Percentiles rank a stretch among this genome's conserved stretches.
These are phyloP conservation scores for Dendrolimus punctatus DNA, from an alignment of 1,140 invertebrate genomes.

Conservation along the genomic window DNA sequence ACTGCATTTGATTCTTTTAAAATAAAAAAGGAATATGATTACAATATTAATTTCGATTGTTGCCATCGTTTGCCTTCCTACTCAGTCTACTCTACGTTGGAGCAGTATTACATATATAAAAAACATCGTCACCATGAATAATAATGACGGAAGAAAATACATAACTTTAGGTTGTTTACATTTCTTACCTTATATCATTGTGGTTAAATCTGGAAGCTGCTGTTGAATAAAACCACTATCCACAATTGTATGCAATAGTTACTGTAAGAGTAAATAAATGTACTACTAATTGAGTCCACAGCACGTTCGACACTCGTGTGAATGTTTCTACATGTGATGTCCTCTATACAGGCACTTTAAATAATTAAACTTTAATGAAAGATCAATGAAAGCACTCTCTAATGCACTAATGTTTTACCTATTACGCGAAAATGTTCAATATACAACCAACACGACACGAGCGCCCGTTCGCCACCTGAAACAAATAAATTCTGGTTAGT, in stretches of 20 bases:
- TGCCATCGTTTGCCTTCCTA: too few relatives aligned
- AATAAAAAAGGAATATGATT: too few relatives aligned
- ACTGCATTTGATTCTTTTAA: too few relatives aligned
- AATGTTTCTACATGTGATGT: neutral
- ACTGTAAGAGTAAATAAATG: constrained; percentile 12
- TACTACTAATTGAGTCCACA: constrained; percentile 11
- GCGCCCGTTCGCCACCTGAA: constrained; percentile 4
- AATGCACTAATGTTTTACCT: constrained; percentile 6
- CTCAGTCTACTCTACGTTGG: too few relatives aligned
- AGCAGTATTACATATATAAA: too few relatives aligned
- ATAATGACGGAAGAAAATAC: neutral
- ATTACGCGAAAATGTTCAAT: neutral
- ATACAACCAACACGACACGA: neutral
- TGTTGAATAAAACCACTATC: constrained; percentile 18
- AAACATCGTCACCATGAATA: too few relatives aligned
- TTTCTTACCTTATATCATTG: constrained; percentile 33
- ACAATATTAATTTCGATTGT: too few relatives aligned
- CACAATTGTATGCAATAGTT: constrained; percentile 10
- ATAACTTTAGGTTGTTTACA: neutral
- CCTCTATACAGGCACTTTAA: constrained; percentile 13
- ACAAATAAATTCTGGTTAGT: constrained; percentile 6
- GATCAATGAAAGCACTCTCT: constrained; percentile 5
- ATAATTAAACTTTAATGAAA: constrained; percentile 4
- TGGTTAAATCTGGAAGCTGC: constrained; percentile 18
- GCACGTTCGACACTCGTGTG: neutral